Base-by-base conservation (phyloP, 2,797 vertebrate species). In the Rhinogobio ventralis region DNA sequence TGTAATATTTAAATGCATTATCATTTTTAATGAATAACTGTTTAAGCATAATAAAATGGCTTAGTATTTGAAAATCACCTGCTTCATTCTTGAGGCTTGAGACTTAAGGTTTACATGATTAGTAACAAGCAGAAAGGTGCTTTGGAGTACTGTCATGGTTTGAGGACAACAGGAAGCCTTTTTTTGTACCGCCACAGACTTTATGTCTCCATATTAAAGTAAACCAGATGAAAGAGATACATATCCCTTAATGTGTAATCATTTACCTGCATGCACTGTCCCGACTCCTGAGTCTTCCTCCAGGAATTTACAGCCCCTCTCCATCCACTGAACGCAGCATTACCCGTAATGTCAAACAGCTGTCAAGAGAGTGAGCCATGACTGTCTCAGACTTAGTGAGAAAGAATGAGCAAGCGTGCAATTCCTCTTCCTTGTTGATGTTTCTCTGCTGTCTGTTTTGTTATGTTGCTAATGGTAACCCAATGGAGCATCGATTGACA, bases 151-250 rank as follows among this genome's bases (percentile, higher is more conserved):
- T 78, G 60, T 88, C 81, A 68, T 89, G 79, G 82, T 86, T 86
- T 81, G 30, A 30, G 86, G 85, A 85, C 85, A 80, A 87, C 80
- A 25, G 74, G 78, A 85, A 84, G 79, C 62, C 28, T 42, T 71
- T 76, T 78, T 79, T 85, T 42, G 57, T 85, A 67, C 79, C 67
- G 67, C 55, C 71, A 76, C 88, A 90, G 91, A 91, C 88, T 89
- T 78, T 39, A 74, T 83, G 91, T 82, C 89, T 91, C 90, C 89
- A 78, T 86, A 86, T 86, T 91, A 89, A 91, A 91, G 86, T 87
- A 88, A 91, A 89, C 89, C 90, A 91, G 89, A 91, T 90, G 89
- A 91, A 89, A 88, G 84, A 89, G 86, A 90, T 90, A 60, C 86
- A 88, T 87, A 89, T 89, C 82, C 81, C 85, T 80, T 88, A 89